Conservation (phyloP, 2,113 vertebrate species). For the Nymphicus hollandicus region DNA sequence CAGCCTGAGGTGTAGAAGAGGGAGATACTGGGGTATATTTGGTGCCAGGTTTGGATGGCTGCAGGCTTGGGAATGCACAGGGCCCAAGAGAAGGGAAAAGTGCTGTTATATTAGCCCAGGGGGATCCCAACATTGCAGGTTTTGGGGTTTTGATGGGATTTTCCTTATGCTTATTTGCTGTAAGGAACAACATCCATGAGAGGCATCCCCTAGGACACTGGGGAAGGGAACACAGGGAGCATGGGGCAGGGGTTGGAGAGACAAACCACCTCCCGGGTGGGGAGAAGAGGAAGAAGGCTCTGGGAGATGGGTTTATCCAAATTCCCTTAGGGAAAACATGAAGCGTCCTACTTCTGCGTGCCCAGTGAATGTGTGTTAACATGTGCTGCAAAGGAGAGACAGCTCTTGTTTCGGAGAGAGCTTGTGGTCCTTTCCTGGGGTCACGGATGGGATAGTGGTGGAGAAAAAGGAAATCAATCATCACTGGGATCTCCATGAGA, state of each 20-base stretch:
- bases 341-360: not conserved
- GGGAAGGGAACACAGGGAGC: not conserved
- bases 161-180: not conserved
- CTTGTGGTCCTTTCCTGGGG: rapidly evolving
- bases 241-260: not conserved
- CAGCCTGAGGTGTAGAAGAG: not conserved
- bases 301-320: not conserved
- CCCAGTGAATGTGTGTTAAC: rapidly evolving
- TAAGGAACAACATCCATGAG: not conserved
- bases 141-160: not conserved
- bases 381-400: not conserved
- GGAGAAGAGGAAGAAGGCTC: not conserved
- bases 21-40: not conserved
- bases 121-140: rapidly evolving
- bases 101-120: not conserved
- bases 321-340: not conserved
- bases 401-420: not conserved
- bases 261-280: rapidly evolving
- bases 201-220: rapidly evolving
- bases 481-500: not conserved
- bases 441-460: not conserved
- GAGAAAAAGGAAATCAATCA: not conserved
- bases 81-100: not conserved
- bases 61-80: not conserved
- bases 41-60: not conserved